Percentiles rank a stretch among this genome's conserved stretches.
Conservation (phyloP, 2,113 vertebrate genomes). For the Bombycilla garrulus region DNA sequence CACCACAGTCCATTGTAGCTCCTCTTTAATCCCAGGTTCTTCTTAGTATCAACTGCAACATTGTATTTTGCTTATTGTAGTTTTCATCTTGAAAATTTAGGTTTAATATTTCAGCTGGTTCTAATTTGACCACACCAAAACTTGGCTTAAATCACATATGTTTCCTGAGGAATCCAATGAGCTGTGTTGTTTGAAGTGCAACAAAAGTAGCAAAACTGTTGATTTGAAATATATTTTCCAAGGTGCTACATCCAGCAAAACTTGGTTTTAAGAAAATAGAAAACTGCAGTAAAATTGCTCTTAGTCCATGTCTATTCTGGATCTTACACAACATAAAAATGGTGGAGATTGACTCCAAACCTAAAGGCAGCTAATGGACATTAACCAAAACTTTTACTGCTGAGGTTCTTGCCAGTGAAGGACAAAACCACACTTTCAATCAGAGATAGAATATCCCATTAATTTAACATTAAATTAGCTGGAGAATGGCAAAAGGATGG, state of each 20-base stretch:
- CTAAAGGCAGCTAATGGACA: not conserved
- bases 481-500: not conserved
- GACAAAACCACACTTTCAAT: not conserved
- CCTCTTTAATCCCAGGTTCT: not conserved
- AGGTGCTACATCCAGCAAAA: not conserved
- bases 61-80: not conserved
- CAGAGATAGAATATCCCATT: not conserved
- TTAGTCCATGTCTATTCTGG: not conserved
- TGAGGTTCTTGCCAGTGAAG: not conserved
- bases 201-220: not conserved
- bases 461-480: not conserved
- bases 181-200: not conserved
- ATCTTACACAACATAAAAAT: not conserved
- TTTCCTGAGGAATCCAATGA: not conserved
- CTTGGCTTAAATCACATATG: not conserved
- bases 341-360: not conserved
- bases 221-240: slow-evolving; percentile 37
- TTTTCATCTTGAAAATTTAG: slow-evolving; percentile 9
- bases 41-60: not conserved
- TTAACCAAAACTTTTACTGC: not conserved
- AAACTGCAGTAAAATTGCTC: not conserved
- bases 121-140: slow-evolving; percentile 9
- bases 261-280: not conserved
- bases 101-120: slow-evolving; percentile 46
- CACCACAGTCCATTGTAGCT: not conserved